These are phyloP conservation scores for Drosophila littoralis DNA, from an alignment of 1,140 invertebrate genomes.

Conservation along the genomic window DNA sequence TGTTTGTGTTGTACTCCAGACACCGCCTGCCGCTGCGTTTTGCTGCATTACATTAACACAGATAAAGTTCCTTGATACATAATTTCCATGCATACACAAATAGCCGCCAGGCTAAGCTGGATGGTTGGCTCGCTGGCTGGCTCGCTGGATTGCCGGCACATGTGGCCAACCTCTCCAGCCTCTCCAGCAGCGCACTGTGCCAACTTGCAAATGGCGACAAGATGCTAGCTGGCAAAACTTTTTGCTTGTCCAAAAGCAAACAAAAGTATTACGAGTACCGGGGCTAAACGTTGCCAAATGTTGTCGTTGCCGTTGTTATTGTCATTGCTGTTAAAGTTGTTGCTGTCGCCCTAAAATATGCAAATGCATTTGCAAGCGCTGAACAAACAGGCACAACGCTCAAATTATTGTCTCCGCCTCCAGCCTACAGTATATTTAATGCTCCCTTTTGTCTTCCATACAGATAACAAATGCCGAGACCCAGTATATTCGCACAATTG, in stretches of 20 bases:
- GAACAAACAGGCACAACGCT: constrained; percentile 60
- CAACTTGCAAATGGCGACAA: constrained; percentile 80
- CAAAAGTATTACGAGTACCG: constrained; percentile 67
- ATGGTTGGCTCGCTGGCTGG: constrained; percentile 10
- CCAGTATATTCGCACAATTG: constrained; percentile 78
- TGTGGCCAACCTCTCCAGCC: constrained; percentile 39
- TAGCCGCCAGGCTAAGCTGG: constrained; percentile 40
- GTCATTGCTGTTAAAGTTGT: constrained; percentile 3
- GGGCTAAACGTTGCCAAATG: constrained; percentile 76
- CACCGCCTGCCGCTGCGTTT: constrained; percentile 48
- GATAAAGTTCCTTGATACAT: constrained; percentile 83
- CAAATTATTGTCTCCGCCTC: constrained; percentile 50
- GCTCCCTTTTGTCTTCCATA: constrained; percentile 2
- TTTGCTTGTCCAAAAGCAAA: constrained; percentile 65
- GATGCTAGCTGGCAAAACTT: constrained; percentile 78
- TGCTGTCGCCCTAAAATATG: constrained; percentile 66
- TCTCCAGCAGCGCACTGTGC: constrained; percentile 44
- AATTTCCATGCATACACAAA: constrained; percentile 77
- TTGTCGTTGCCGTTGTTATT: constrained; percentile 29
- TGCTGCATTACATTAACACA: constrained; percentile 82
- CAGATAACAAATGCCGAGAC: constrained; percentile 71
- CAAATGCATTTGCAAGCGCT: constrained; percentile 73
- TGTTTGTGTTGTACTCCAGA: constrained; percentile 35
- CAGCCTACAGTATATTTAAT: constrained; percentile 9
- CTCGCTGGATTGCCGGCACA: constrained; percentile 39